Evolutionary conservation across 2,888 invertebrate species (phyloP).

Genomic region (Cheilosia urbana): DNA sequence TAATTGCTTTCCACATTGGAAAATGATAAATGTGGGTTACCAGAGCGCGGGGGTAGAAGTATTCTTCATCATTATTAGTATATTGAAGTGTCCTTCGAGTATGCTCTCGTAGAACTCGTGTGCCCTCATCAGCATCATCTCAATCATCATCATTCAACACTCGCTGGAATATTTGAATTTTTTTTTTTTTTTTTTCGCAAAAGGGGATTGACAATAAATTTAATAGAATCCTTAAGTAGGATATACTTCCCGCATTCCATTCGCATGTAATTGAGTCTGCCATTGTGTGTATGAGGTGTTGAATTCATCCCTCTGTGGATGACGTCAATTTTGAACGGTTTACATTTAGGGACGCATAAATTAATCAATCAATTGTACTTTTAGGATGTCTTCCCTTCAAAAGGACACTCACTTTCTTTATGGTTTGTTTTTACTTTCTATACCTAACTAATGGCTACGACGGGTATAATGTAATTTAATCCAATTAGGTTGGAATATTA

Average conservation of each 20-base stretch:
- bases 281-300: background rate
- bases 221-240: conserved; percentile 66
- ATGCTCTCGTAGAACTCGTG: conserved; percentile 38
- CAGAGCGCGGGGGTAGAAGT: conserved; percentile 3
- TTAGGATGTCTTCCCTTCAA: background rate
- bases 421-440: conserved; percentile 16
- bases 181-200: conserved; percentile 24
- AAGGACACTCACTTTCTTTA: background rate
- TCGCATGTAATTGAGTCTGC: conserved; percentile 61
- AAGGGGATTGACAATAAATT: conserved; percentile 61
- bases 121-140: conserved; percentile 45
- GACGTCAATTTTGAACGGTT: conserved; percentile 65
- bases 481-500: conserved; percentile 53
- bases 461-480: conserved; percentile 60
- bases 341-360: conserved; percentile 57
- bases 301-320: conserved; percentile 24
- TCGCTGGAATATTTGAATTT: conserved; percentile 50
- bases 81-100: conserved; percentile 58
- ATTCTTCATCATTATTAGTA: conserved; percentile 58
- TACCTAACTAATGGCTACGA: conserved; percentile 49
- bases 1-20: conserved; percentile 57
- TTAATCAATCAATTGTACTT: conserved; percentile 71
- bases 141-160: conserved; percentile 21
- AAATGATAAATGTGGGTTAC: conserved; percentile 21
- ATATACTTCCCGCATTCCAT: conserved; percentile 63